These are phyloP conservation scores for Sinosuthora webbiana DNA, from an alignment of 2,113 vertebrate species.

Conservation along the genomic window DNA sequence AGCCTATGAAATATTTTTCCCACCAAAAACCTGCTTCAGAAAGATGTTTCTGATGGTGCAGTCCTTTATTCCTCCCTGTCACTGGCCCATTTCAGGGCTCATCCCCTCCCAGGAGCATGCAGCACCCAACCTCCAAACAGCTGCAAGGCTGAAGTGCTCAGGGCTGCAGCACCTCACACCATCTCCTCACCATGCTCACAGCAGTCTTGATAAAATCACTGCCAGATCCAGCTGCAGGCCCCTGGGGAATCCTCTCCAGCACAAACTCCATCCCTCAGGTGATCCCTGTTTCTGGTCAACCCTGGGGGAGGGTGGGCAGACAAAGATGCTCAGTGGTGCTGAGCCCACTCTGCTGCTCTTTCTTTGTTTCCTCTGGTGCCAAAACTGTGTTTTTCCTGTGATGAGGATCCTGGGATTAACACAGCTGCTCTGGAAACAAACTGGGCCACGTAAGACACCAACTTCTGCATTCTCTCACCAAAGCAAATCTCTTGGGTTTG, in stretches of 20 bases:
- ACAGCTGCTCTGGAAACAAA: background rate
- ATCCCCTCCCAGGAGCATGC: fast-evolving
- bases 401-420: background rate
- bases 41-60: background rate
- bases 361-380: background rate
- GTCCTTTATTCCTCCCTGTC: background rate
- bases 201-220: background rate
- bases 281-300: background rate
- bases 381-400: fast-evolving
- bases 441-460: background rate
- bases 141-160: background rate
- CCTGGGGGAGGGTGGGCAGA: background rate
- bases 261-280: background rate
- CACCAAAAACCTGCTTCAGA: background rate
- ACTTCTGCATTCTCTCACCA: background rate
- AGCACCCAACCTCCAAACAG: background rate
- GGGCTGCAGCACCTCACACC: background rate
- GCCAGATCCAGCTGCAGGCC: background rate
- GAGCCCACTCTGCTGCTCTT: background rate
- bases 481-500: background rate
- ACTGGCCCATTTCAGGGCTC: background rate
- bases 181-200: background rate
- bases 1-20: background rate
- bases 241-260: background rate
- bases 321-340: background rate